Evolutionary conservation across 2,113 vertebrate genomes (phyloP), one percentile per base, ranked within the genome.

Genomic region (Lanius ludovicianus): DNA sequence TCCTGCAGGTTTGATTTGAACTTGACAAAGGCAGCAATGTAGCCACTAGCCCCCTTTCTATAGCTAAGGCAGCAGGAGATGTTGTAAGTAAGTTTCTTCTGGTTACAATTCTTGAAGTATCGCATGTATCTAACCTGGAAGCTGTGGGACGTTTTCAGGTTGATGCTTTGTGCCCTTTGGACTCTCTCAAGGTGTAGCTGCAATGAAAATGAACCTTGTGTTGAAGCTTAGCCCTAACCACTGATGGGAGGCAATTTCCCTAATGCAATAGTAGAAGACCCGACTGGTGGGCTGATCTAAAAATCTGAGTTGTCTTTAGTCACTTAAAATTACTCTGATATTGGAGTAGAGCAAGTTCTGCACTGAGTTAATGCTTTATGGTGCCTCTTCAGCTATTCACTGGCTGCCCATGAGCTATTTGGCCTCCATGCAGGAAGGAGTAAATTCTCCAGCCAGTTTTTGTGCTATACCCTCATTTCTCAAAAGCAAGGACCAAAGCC

Each of bases 91-190:
- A 19, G 15, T 42, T 55, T 78, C 7, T 67, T 86, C 37, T 37
- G 37, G 55, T 50, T 69, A 44, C 57, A 64, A 6, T 25, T 90
- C 27, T 46, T 59, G 37, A 78, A 33, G 20, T 35, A 28, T n/a
- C 0, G 0, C 0, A 1, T 56, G 24, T 62, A 1, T 35, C n/a
- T 67, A 20, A 60, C 69, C 39, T 75, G 2, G 2, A 30, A 64
- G 80, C 24, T 14, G 5, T 8, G 56, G 39, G 37, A 60, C 65
- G 22, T 81, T 75, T 69, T 74, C 44, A 33, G 74, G 65, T 41
- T 75, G 41, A 31, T 16, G 2, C 41, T 49, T 49, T 30, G 11
- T 65, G 70, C 30, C 47, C 52, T n/a, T 82, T 16, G 37, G 62
- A 42, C 27, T 49, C 64, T 50, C 20, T 37, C 4, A 2, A 68